Conservation (phyloP, 2,888 invertebrate species). For the Acanthopleura granulata region DNA sequence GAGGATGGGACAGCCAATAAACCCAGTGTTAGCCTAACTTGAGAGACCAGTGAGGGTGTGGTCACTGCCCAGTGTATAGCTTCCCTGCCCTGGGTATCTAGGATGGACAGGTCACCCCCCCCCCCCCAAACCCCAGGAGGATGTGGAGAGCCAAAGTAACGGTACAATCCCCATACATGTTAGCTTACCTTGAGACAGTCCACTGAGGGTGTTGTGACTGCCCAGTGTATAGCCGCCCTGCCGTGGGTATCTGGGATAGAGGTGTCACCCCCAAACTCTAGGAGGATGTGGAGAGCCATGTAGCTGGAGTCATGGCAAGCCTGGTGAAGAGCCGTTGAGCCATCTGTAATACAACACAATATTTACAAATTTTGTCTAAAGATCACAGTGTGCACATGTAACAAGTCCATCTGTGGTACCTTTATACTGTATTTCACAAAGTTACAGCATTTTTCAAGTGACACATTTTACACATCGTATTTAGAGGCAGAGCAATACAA, state of each 20-base stretch:
- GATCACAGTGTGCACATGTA: too few relatives aligned
- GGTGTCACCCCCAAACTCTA: slow-evolving; percentile 62
- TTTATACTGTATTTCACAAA: too few relatives aligned
- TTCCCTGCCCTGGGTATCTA: slow-evolving; percentile 62
- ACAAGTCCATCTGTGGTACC: too few relatives aligned
- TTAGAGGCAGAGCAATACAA: too few relatives aligned
- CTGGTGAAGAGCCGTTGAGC: slow-evolving; percentile 66
- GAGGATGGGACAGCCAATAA: too few relatives aligned
- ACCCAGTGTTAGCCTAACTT: too few relatives aligned
- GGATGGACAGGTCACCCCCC: slow-evolving; percentile 54
- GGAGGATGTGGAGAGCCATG: slow-evolving; percentile 54
- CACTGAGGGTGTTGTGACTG: slow-evolving; percentile 55
- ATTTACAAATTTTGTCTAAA: too few relatives aligned
- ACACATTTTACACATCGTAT: too few relatives aligned
- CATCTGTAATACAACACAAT: slow-evolving; percentile 55
- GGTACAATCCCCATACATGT: too few relatives aligned
- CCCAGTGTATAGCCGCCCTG: slow-evolving; percentile 68
- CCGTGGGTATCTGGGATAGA: slow-evolving; percentile 60
- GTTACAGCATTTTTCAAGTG: too few relatives aligned
- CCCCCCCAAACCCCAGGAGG: slow-evolving; percentile 61
- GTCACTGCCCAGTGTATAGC: slow-evolving; percentile 69
- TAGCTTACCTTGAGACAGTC: slow-evolving; percentile 58
- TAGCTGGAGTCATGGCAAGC: slow-evolving; percentile 66
- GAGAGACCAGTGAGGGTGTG: slow-evolving; percentile 53
- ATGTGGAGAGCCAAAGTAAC: slow-evolving; percentile 56